Percentiles rank a stretch among this genome's conserved stretches.
Conservation (phyloP, 2,888 invertebrate genomes). For the Hartigia nigra region DNA sequence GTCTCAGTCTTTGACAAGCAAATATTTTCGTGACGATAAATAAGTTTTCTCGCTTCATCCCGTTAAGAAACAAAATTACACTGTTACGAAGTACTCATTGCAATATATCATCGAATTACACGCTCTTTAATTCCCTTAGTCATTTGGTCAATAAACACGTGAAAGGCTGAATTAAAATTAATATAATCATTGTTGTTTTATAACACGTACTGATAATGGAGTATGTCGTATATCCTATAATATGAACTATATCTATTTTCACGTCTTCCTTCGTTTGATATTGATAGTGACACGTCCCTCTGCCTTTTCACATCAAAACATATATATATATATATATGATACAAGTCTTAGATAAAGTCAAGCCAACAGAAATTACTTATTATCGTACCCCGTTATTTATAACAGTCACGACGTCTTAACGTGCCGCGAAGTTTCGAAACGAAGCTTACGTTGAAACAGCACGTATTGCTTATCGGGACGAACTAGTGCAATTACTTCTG, state of each 20-base stretch:
- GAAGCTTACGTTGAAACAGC: neutral
- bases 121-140: neutral
- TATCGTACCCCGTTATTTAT: constrained; percentile 29
- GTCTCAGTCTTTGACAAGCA: neutral
- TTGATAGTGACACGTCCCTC: constrained; percentile 28
- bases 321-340: neutral
- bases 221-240: neutral
- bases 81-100: neutral
- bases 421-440: neutral
- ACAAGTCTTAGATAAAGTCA: constrained; percentile 26
- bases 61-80: neutral
- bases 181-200: neutral
- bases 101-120: neutral
- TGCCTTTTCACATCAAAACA: constrained; percentile 10
- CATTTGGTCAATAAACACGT: neutral
- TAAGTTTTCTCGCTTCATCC: neutral
- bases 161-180: neutral
- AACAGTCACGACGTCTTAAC: neutral
- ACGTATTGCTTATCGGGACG: neutral
- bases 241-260: neutral
- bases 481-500: neutral
- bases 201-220: neutral
- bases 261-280: constrained; percentile 9
- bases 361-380: constrained; percentile 29
- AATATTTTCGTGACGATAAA: neutral